phyloP scores from a whole-genome alignment of 2,113 vertebrate species.

The Stictonetta naevosa region DNA sequence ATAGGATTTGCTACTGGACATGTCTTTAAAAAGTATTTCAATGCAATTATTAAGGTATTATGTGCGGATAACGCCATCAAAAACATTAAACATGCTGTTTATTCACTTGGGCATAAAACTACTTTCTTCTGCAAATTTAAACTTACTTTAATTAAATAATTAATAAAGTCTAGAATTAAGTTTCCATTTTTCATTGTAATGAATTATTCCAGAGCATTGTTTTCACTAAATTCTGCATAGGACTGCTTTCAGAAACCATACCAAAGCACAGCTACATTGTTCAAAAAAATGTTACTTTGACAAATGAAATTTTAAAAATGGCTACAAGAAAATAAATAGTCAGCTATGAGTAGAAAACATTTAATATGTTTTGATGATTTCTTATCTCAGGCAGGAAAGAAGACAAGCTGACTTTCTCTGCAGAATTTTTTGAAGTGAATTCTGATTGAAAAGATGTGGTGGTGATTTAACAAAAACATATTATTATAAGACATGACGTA shows the following conservation, averaged over 20 bases:
- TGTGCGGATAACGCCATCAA: constrained; percentile 52
- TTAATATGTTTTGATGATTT: constrained; percentile 68
- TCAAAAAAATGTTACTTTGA: not conserved
- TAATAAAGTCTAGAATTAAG: constrained; percentile 40
- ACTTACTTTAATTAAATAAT: constrained; percentile 54
- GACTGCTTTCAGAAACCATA: constrained; percentile 51
- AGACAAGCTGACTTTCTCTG: constrained; percentile 71
- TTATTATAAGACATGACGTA: constrained; percentile 73
- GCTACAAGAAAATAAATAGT: constrained; percentile 20
- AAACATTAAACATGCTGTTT: constrained; percentile 43
- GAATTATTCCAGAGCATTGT: constrained; percentile 49
- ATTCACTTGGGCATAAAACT: constrained; percentile 25
- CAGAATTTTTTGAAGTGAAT: constrained; percentile 63
- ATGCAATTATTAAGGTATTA: constrained; percentile 67
- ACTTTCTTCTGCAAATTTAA: constrained; percentile 44
- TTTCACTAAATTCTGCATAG: constrained; percentile 28
- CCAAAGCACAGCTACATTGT: constrained; percentile 9
- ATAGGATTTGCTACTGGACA: constrained; percentile 74
- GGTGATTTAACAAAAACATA: constrained; percentile 76
- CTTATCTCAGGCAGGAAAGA: constrained; percentile 58
- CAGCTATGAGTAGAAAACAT: constrained; percentile 52
- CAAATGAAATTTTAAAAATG: constrained; percentile 40
- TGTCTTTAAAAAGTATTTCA: constrained; percentile 67
- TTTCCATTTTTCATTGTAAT: constrained; percentile 62
- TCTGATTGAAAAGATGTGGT: constrained; percentile 53